Percentiles rank a stretch among this genome's conserved stretches.
Conservation (phyloP, 2,888 invertebrate species). For the Zaprionus bogoriensis region DNA sequence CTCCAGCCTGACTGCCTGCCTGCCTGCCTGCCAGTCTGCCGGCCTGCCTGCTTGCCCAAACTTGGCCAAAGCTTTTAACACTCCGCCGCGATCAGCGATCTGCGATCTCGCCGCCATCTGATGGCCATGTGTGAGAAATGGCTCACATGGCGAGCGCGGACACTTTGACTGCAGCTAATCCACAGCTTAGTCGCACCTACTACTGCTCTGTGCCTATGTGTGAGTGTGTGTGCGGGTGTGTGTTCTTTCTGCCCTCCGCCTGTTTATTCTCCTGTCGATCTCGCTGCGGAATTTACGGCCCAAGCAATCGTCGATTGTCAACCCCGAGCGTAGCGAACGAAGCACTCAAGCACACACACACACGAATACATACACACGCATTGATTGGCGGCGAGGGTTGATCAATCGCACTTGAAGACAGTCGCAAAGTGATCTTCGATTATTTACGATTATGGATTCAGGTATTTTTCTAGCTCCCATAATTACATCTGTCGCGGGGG, state of each 20-base stretch:
- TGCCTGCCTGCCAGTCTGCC: too few relatives aligned
- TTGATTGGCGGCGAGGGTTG: constrained; percentile 65
- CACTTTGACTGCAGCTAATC: constrained; percentile 41
- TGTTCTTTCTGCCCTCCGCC: constrained; percentile 2
- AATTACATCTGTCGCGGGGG: too few relatives aligned
- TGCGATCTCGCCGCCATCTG: constrained; percentile 14
- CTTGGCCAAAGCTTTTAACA: constrained; percentile 56
- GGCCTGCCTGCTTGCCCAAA: too few relatives aligned
- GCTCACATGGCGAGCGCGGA: constrained; percentile 31
- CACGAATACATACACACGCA: too few relatives aligned
- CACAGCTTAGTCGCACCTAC: constrained; percentile 31
- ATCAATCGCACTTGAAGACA: not conserved
- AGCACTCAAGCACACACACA: constrained; percentile 36
- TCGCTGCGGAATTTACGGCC: constrained; percentile 56
- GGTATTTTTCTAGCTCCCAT: too few relatives aligned
- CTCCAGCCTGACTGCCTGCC: too few relatives aligned
- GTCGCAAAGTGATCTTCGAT: not conserved
- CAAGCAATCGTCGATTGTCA: constrained; percentile 34
- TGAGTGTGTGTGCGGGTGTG: not conserved
- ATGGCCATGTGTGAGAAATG: constrained; percentile 54
- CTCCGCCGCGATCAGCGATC: constrained; percentile 19
- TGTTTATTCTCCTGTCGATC: constrained; percentile 48
- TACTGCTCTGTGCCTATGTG: not conserved
- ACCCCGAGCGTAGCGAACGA: constrained; percentile 7
- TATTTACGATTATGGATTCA: too few relatives aligned